Conservation (phyloP, 2,797 vertebrate species). For the Scarus forsteni region DNA sequence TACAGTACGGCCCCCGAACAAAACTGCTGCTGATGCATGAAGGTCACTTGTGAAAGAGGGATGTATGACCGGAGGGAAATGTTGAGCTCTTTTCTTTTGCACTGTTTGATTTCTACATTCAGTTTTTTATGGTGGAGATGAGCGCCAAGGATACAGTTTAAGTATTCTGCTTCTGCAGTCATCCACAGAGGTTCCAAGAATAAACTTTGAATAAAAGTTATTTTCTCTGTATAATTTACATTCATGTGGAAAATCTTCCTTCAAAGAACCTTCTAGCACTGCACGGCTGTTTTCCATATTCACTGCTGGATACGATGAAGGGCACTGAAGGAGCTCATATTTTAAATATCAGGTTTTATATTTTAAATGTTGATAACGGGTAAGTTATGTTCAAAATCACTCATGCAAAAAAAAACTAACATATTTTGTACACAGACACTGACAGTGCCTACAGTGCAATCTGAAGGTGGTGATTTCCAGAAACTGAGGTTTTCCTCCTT, state of each 20-base stretch:
- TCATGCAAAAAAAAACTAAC: too few species aligned
- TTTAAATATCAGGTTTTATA: too few species aligned
- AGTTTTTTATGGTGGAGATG: conserved; percentile 33
- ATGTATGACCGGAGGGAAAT: conserved; percentile 54
- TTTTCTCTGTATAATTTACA: conserved; percentile 21
- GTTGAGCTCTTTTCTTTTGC: conserved; percentile 43
- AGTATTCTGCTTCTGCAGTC: conserved; percentile 49
- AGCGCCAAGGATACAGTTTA: conserved; percentile 23
- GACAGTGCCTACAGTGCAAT: too few species aligned
- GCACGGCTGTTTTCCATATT: conserved; percentile 36
- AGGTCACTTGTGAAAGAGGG: conserved; percentile 34
- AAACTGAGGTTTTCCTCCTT: too few species aligned
- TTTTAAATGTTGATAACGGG: too few species aligned
- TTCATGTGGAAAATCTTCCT: conserved; percentile 65
- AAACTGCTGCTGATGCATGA: conserved; percentile 58
- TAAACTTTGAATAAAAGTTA: conserved; percentile 31
- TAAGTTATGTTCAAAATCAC: too few species aligned
- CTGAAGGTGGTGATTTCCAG: too few species aligned
- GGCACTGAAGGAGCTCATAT: too few species aligned
- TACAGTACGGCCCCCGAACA: conserved; percentile 47
- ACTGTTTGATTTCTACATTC: conserved; percentile 53
- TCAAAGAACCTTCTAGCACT: conserved; percentile 47
- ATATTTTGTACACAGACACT: too few species aligned
- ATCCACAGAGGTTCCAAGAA: conserved; percentile 43
- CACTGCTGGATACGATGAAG: conserved; percentile 13